Evolutionary conservation across 1,140 invertebrate species (phyloP), one percentile per base, ranked within the genome.

Genomic region (Leptinotarsa lineolata): DNA sequence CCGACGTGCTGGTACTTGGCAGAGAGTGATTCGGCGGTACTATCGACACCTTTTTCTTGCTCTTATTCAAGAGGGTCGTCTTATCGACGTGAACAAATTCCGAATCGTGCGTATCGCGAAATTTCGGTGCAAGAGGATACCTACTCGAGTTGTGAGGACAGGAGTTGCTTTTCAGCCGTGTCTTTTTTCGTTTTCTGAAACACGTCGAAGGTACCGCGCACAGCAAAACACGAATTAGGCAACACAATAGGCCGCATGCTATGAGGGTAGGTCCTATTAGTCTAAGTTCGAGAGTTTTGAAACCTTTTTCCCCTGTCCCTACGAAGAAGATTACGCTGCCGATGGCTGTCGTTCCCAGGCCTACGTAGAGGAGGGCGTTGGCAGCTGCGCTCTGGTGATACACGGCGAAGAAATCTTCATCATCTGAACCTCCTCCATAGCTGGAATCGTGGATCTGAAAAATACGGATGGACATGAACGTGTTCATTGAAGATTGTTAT

Each of bases 321-420:
- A 95, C 93, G 86, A 95, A 95, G 76, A 93, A 94, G 73, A 95
- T 94, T 74, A 95, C 91, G 70, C 94, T 88, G 18, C 94, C 94
- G 60, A 95, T 87, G 5, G 93, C 92, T 30, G 93, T 90, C 12
- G 92, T 93, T 59, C 92, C 92, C 46, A 95, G 87, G n/a, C 94
- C 94, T 15, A 94, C 92, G 83, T 95, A 95, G 8, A 95, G 88
- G 66, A 95, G 89, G 24, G 91, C 91, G 80, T 92, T 92, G 70
- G 91, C 91, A 46, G 91, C 91, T 54, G 90, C 90, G 80, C 89
- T 91, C 69, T 89, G 90, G 81, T 86, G 85, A 80, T 81, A 88
- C 77, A 84, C 77, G 45, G 85, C 85, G 78, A 87, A 85, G 67
- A 88, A 85, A 70, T 88, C 87, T 71, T 89, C 89, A 77, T 91